Base-by-base conservation (phyloP, 2,888 invertebrate species). In the Phyllotreta striolata region DNA sequence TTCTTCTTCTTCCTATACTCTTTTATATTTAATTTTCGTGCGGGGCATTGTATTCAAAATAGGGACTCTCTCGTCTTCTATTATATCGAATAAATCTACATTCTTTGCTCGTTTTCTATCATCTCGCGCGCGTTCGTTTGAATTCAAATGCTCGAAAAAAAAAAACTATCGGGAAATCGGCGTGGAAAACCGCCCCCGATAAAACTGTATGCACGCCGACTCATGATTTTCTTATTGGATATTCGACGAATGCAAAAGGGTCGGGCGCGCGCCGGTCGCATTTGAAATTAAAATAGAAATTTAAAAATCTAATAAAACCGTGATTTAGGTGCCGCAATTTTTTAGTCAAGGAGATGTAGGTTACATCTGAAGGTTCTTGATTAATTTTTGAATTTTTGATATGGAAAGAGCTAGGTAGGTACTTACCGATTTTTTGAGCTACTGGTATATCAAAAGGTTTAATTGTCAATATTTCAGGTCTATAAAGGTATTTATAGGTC, bases 261-360 rank as follows among this genome's bases (percentile, higher is more conserved):
- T n/a, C 5, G 10, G 43, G 10, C 14, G 35, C 35, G 24, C 9
- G 9, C n/a, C 4, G 43, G 41, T 35, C 56, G 60, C 57, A 63
- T 68, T 63, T 66, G 55, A 66, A 68, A 66, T 68, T 64, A 66
- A 68, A 68, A 66, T 64, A 40, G 64, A 66, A 63, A 64, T 66
- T 66, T 66, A 58, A 64, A 68, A 66, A 64, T 68, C 66, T 66
- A 68, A 68, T 68, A 68, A 66, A 68, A 68, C 64, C 60, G 68
- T 61, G 66, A 68, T 66, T 66, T 64, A 35, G 62, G 59, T 58
- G 44, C 64, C 24, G 24, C 24, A 24, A 56, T 66, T 44, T 63
- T 55, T 63, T 47, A 38, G 52, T 64, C 60, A 56, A 41, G 55
- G 62, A 62, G 58, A 12, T 14, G 10, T 49, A 6, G 44, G 44